phyloP scores from a whole-genome alignment of 2,797 vertebrate genomes.

The Paedocypris micromegethes region DNA sequence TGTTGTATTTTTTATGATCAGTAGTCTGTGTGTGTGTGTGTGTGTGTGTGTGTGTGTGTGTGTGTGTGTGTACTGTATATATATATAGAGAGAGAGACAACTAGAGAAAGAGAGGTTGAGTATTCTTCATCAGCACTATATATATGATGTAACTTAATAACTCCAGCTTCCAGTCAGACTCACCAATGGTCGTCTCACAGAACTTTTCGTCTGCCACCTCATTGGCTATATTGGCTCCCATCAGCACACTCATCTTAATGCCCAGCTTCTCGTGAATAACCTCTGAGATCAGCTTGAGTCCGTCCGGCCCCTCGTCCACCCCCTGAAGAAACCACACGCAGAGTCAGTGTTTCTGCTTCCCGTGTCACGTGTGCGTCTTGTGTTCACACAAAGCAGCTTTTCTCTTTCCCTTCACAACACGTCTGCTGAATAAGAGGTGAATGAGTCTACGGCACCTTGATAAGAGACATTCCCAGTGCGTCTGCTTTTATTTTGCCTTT shows the following conservation, averaged over 20 bases:
- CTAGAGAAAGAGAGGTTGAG: too few relatives aligned
- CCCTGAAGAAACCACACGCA: constrained; percentile 66
- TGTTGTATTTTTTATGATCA: too few relatives aligned
- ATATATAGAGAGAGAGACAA: too few relatives aligned
- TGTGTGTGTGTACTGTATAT: too few relatives aligned
- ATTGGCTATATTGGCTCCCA: constrained; percentile 96
- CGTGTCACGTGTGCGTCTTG: constrained; percentile 18
- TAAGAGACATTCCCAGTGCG: constrained; percentile 84
- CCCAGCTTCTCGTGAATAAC: constrained; percentile 86
- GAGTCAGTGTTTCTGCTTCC: constrained; percentile 1
- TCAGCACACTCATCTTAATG: constrained; percentile 86
- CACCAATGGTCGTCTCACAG: constrained; percentile 97
- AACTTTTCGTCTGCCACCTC: constrained; percentile 96
- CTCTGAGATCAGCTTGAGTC: constrained; percentile 90
- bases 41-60: too few relatives aligned
- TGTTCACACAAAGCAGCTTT: constrained; percentile 10
- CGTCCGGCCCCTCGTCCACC: constrained; percentile 85
- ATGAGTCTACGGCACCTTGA: constrained; percentile 76
- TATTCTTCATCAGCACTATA: too few relatives aligned
- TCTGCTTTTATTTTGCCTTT: constrained; percentile 81
- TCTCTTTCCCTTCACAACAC: constrained; percentile 1
- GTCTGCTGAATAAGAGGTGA: constrained; percentile 17
- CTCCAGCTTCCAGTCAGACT: constrained; percentile 42
- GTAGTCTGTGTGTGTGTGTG: too few relatives aligned
- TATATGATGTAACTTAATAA: too few relatives aligned